Conservation (phyloP, 1,140 invertebrate species). For the Drosophila tristis region DNA sequence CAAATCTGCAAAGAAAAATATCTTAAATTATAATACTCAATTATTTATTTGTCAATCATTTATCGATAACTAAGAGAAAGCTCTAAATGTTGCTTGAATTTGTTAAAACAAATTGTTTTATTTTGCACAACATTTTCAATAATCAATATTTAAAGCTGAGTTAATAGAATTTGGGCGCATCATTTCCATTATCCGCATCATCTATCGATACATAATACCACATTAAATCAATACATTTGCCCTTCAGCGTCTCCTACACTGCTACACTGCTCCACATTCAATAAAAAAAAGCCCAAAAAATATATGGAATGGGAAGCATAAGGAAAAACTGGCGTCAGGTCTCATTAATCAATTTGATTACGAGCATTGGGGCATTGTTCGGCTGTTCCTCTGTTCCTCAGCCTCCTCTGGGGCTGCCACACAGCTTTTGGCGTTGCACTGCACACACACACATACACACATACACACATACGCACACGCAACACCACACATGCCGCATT, state of each 20-base stretch:
- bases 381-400: not conserved
- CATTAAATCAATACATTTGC: not conserved
- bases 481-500: slow-evolving; percentile 23
- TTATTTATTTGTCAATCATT: too few species aligned
- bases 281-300: slow-evolving; percentile 19
- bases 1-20: too few species aligned
- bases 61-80: too few species aligned
- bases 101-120: too few species aligned
- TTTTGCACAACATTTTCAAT: too few species aligned
- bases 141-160: too few species aligned
- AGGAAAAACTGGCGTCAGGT: slow-evolving; percentile 46
- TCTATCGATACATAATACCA: too few species aligned
- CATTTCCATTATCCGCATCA: too few species aligned
- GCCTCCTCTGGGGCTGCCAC: not conserved
- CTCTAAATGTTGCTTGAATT: too few species aligned
- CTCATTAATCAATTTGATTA: slow-evolving; percentile 81
- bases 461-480: not conserved
- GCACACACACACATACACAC: slow-evolving; percentile 9
- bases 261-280: slow-evolving; percentile 38
- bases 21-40: too few species aligned
- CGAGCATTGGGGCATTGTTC: slow-evolving; percentile 55
- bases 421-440: slow-evolving; percentile 37
- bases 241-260: slow-evolving; percentile 5
- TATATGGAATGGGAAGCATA: slow-evolving; percentile 1
- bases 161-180: too few species aligned